phyloP scores from a whole-genome alignment of 2,888 invertebrate species.

The Luperina nickerlii region DNA sequence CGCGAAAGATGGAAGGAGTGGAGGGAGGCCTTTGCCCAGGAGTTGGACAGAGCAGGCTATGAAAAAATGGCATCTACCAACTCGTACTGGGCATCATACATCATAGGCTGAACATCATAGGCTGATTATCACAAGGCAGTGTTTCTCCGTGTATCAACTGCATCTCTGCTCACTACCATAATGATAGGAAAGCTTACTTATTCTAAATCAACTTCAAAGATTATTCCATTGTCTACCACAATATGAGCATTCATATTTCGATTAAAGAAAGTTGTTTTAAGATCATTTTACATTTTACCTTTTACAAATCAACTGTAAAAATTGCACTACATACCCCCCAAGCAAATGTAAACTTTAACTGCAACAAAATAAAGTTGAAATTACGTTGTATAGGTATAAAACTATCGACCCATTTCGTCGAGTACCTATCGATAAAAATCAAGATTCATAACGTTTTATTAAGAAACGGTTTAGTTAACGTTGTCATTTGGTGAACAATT shows the following conservation, averaged over 20 bases:
- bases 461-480: slow-evolving; percentile 80
- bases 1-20: too few relatives aligned
- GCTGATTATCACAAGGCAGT: background rate
- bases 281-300: slow-evolving; percentile 51
- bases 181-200: background rate
- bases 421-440: slow-evolving; percentile 72
- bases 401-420: slow-evolving; percentile 57
- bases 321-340: slow-evolving; percentile 31
- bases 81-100: background rate
- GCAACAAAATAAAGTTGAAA: background rate
- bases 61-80: too few relatives aligned
- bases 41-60: too few relatives aligned
- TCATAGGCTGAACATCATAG: background rate
- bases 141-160: background rate
- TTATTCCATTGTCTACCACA: slow-evolving; percentile 15
- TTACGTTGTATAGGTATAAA: background rate
- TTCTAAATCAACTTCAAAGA: background rate
- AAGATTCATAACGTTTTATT: slow-evolving; percentile 73
- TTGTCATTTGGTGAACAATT: slow-evolving; percentile 80
- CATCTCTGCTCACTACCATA: background rate
- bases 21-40: too few relatives aligned
- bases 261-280: slow-evolving; percentile 57
- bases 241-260: slow-evolving; percentile 24
- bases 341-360: background rate
- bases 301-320: slow-evolving; percentile 53